Conservation (phyloP, 2,888 invertebrate genomes). For the Anthophora plumipes region DNA sequence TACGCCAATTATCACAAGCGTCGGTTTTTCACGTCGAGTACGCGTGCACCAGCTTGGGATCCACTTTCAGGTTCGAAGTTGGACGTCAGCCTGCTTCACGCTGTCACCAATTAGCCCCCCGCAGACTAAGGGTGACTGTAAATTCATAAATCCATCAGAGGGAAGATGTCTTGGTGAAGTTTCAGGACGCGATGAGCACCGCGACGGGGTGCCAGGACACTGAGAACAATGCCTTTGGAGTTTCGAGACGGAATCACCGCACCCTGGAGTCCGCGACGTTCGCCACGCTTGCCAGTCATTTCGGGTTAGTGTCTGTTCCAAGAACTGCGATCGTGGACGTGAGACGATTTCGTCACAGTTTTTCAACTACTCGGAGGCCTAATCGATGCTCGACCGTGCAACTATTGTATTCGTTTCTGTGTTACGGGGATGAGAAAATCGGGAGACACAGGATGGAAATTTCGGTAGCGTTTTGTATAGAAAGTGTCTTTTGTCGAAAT, state of each 20-base stretch:
- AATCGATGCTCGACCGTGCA: constrained; percentile 51
- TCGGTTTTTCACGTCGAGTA: constrained; percentile 34
- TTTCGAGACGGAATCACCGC: constrained; percentile 52
- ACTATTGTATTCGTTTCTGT: constrained; percentile 27
- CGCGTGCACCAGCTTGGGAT: background rate
- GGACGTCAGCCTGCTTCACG: constrained; percentile 65
- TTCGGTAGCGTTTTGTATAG: background rate
- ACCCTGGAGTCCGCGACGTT: constrained; percentile 36
- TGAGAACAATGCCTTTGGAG: constrained; percentile 63
- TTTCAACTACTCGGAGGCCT: constrained; percentile 9
- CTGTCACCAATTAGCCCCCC: constrained; percentile 79
- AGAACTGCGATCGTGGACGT: background rate
- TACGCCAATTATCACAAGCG: constrained; percentile 52
- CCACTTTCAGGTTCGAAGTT: background rate
- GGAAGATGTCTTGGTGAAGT: constrained; percentile 50
- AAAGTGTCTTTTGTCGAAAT: no score
- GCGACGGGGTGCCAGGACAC: constrained; percentile 68
- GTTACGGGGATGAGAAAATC: constrained; percentile 9
- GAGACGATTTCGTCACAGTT: constrained; percentile 35
- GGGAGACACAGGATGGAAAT: background rate
- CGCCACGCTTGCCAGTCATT: constrained; percentile 48
- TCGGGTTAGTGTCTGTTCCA: background rate
- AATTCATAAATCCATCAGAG: constrained; percentile 78
- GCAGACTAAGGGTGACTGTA: constrained; percentile 69
- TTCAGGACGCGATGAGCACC: constrained; percentile 76